A percentile compares a stretch with the other conserved stretches of the same genome.
Conservation (phyloP, 2,797 vertebrate species). For the Leptatherina wallacei region DNA sequence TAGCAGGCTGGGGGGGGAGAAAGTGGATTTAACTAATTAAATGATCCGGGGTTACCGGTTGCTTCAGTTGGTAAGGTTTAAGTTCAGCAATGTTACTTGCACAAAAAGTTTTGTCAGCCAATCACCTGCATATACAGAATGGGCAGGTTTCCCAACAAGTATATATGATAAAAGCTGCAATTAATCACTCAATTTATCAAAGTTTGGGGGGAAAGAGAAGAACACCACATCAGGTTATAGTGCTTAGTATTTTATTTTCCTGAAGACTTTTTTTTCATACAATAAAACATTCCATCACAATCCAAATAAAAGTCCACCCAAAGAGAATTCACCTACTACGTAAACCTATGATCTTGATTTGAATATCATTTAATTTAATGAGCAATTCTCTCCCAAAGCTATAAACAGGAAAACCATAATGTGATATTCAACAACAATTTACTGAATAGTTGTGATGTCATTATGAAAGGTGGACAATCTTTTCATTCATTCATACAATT, state of each 20-base stretch:
- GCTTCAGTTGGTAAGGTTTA: no score
- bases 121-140: background rate
- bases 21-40: no score
- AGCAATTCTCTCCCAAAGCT: conserved; percentile 56
- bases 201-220: background rate
- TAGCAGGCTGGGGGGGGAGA: background rate
- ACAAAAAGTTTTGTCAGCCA: no score
- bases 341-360: conserved; percentile 62
- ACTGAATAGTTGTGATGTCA: background rate
- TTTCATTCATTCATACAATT: background rate
- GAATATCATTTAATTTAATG: conserved; percentile 23
- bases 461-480: background rate
- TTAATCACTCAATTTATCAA: background rate
- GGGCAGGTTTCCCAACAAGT: background rate
- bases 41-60: background rate
- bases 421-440: conserved; percentile 1
- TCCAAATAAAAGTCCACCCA: conserved; percentile 66
- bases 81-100: no score
- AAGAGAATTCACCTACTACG: conserved; percentile 45
- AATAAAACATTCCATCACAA: conserved; percentile 79
- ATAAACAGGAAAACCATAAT: conserved; percentile 21
- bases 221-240: conserved; percentile 42
- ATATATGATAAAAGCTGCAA: background rate
- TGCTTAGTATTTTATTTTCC: conserved; percentile 84
- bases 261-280: conserved; percentile 70